Conservation (phyloP, 2,113 vertebrate genomes). For the Alouatta palliata region DNA sequence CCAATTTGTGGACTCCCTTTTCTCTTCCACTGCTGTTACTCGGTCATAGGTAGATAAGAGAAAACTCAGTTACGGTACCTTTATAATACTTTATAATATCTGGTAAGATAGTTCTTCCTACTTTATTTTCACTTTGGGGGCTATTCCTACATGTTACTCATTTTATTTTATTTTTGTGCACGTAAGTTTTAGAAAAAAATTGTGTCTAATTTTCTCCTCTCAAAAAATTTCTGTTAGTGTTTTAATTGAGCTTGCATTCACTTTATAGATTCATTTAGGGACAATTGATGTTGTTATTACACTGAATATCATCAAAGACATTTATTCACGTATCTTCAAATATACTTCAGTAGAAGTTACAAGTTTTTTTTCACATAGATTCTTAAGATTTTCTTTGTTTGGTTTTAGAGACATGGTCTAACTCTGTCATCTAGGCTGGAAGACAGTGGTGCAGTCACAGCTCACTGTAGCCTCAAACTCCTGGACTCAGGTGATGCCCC, state of each 20-base stretch:
- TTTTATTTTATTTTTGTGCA: constrained; percentile 23
- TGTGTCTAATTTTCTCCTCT: background rate
- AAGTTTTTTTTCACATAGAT: background rate
- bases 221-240: background rate
- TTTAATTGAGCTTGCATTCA: constrained; percentile 13
- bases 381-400: background rate
- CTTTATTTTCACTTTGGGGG: background rate
- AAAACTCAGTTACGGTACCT: background rate
- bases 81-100: background rate
- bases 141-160: background rate
- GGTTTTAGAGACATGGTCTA: too few species aligned
- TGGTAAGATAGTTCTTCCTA: background rate
- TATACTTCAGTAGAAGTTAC: background rate
- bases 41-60: background rate
- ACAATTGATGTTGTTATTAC: background rate
- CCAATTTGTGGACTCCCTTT: background rate
- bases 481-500: too few species aligned
- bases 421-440: too few species aligned
- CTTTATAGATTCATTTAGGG: constrained; percentile 15
- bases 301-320: background rate
- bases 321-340: constrained; percentile 23
- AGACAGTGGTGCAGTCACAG: too few species aligned
- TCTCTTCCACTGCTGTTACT: background rate
- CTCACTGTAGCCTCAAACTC: too few species aligned
- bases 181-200: background rate